phyloP scores from a whole-genome alignment of 2,888 invertebrate species.

The Eupithecia vulgata region DNA sequence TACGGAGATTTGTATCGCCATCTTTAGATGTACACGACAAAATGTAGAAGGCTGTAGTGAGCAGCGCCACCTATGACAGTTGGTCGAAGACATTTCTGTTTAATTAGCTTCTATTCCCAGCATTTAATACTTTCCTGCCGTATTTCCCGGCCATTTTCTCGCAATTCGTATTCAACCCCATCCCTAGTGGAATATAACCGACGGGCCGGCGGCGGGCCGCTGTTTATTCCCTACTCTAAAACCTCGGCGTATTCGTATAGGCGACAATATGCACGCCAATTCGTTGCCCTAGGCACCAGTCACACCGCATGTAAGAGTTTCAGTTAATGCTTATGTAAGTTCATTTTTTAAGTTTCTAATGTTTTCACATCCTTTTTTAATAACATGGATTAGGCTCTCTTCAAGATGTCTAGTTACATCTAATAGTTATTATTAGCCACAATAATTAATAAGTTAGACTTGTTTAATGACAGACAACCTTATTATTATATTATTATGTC shows the following conservation, averaged over 20 bases:
- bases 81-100: too few relatives aligned
- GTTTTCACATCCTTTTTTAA: background rate
- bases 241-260: constrained; percentile 55
- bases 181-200: constrained; percentile 51
- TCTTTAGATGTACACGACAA: too few relatives aligned
- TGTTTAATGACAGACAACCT: too few relatives aligned
- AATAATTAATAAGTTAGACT: too few relatives aligned
- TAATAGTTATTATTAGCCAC: background rate
- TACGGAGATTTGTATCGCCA: too few relatives aligned
- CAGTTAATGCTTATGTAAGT: background rate
- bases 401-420: background rate
- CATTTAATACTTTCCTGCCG: background rate
- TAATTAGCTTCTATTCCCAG: background rate
- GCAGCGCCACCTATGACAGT: too few relatives aligned
- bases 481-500: too few relatives aligned
- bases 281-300: constrained; percentile 48
- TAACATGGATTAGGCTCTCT: background rate
- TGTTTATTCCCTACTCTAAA: constrained; percentile 62
- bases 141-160: background rate
- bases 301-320: constrained; percentile 47
- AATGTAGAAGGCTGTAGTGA: too few relatives aligned
- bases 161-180: background rate
- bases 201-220: constrained; percentile 51
- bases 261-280: constrained; percentile 68
- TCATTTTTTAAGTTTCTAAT: background rate